A percentile compares a stretch with the other conserved stretches of the same genome.
Conservation (phyloP, 2,113 vertebrate genomes). For the Catharus minimus region DNA sequence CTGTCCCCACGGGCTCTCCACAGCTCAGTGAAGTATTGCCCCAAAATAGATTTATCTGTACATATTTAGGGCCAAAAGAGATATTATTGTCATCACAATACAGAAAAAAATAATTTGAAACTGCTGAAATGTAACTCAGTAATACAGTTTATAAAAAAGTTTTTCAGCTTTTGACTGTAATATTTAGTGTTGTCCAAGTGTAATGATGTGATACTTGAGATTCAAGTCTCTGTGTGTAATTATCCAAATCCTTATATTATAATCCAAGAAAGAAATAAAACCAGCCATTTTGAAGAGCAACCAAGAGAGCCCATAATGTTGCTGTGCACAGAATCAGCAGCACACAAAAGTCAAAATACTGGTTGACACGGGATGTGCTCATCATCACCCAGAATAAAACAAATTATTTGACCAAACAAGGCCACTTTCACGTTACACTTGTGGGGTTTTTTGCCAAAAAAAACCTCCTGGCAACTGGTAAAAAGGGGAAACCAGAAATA, state of each 20-base stretch:
- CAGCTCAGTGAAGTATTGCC: not conserved
- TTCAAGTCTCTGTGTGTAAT: not conserved
- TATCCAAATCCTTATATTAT: conserved; percentile 24
- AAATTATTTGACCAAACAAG: not conserved
- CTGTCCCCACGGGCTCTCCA: not conserved
- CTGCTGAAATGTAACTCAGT: not conserved
- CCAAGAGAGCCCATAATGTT: conserved; percentile 16
- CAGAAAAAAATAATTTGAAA: not conserved
- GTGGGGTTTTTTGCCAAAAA: not conserved
- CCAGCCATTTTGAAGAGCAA: conserved; percentile 9
- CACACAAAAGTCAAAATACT: not conserved
- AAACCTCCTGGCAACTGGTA: not conserved
- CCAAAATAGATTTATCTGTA: not conserved
- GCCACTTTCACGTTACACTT: not conserved
- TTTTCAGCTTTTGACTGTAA: not conserved
- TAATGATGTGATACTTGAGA: conserved; percentile 8
- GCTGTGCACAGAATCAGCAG: not conserved
- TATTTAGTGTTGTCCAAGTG: not conserved
- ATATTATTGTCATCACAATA: not conserved
- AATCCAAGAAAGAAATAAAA: conserved; percentile 7
- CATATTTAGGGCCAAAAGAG: not conserved
- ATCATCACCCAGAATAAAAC: not conserved
- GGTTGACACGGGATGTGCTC: not conserved
- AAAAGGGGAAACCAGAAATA: not conserved
- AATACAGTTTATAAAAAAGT: not conserved